These are phyloP conservation scores for Lipotes vexillifer DNA, from an alignment of 2,113 vertebrate species.

Conservation along the genomic window DNA sequence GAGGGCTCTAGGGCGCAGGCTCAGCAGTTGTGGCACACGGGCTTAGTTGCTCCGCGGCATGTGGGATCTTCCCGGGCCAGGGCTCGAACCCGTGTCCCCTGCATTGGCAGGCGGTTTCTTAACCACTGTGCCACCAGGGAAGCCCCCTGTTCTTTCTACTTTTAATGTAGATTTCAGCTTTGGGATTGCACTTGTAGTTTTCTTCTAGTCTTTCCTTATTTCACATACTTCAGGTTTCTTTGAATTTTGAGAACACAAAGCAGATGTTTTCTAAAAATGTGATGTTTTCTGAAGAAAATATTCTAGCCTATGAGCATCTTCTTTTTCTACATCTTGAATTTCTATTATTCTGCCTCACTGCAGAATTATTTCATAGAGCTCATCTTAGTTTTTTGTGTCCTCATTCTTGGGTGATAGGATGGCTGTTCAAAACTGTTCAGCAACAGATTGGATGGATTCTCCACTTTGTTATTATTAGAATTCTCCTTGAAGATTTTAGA, in stretches of 20 bases:
- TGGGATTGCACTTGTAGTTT: background rate
- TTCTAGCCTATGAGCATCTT: background rate
- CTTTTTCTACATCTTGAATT: background rate
- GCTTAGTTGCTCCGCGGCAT: no score
- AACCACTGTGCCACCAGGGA: no score
- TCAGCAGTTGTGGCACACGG: no score
- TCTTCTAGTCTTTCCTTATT: background rate
- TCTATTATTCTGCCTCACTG: background rate
- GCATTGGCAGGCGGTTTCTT: no score
- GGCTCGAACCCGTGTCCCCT: no score
- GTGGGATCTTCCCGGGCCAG: no score
- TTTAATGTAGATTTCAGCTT: background rate
- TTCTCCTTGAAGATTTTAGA: background rate
- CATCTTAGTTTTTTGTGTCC: background rate
- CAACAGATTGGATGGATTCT: background rate
- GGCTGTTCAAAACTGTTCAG: background rate
- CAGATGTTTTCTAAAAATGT: background rate
- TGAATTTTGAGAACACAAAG: conserved; percentile 8
- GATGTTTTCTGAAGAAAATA: background rate
- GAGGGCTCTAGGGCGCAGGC: no score
- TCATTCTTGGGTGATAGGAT: background rate
- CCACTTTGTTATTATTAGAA: background rate
- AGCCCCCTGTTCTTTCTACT: background rate
- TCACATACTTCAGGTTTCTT: background rate
- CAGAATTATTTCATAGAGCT: background rate